Evolutionary conservation across 2,797 vertebrate genomes (phyloP).

Genomic region (Hybognathus amarus): DNA sequence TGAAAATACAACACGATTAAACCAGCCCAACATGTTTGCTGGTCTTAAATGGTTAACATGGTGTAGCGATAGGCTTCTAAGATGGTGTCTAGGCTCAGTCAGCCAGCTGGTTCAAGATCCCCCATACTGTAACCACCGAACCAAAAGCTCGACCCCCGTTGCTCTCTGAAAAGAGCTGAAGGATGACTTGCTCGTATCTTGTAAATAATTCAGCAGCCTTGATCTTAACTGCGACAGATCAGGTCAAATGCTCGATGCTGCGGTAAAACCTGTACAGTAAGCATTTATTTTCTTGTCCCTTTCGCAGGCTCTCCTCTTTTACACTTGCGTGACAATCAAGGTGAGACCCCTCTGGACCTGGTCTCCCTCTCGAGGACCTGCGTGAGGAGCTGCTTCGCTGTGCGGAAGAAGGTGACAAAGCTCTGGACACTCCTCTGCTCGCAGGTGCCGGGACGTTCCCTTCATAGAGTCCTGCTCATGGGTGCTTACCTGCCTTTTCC

Average conservation of each 20-base stretch:
- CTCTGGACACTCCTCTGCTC: slow-evolving; percentile 23
- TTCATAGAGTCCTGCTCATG: slow-evolving; percentile 75
- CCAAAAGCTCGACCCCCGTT: not conserved
- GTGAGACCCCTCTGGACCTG: slow-evolving; percentile 83
- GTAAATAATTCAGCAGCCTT: not conserved
- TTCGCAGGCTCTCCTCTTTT: slow-evolving; percentile 85
- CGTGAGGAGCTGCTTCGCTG: slow-evolving; percentile 81
- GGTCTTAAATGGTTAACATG: not conserved
- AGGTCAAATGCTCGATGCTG: not conserved
- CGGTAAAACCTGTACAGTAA: not conserved
- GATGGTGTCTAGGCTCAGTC: not conserved
- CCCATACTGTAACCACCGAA: not conserved
- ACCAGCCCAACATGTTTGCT: not conserved
- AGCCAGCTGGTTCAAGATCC: not conserved
- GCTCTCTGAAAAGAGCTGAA: no score
- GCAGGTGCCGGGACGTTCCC: slow-evolving; percentile 64
- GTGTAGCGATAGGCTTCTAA: not conserved
- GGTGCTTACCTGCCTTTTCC: slow-evolving; percentile 74
- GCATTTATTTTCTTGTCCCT: slow-evolving; percentile 49
- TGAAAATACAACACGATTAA: not conserved
- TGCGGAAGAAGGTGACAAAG: slow-evolving; percentile 70
- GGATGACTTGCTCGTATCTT: no score
- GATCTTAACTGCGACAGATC: not conserved
- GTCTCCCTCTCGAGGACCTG: slow-evolving; percentile 68
- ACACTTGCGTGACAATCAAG: slow-evolving; percentile 75